Evolutionary conservation across 2,113 vertebrate genomes (phyloP), one percentile per base, ranked within the genome.

Genomic region (Ceratotherium simum): DNA sequence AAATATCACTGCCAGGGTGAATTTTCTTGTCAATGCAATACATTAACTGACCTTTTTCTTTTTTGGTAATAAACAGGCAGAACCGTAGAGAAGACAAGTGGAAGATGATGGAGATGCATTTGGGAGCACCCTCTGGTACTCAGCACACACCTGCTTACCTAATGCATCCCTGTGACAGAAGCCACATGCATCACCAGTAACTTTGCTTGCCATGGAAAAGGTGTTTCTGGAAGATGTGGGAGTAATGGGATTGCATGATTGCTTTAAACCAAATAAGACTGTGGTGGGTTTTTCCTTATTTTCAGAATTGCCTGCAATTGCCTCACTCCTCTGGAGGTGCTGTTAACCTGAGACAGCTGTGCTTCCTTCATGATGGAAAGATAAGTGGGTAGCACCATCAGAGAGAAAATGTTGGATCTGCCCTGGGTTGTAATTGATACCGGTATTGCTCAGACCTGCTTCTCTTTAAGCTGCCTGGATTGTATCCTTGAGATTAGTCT

Each of bases 81-180:
- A 99, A 54, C 94, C 98, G 6, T 99, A 98, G 97, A 76, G 18
- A 78, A 33, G 79, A 97, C 79, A 65, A 67, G 85, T 42, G 9
- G 75, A 97, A 96, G 97, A 95, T 56, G 75, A 48, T 1, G 91
- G 91, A 98, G 98, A 95, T 98, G 97, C 98, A 96, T 97, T 97
- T 92, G 93, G 93, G 97, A 97, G 96, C 97, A 65, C 95, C 96
- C 97, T 56, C 79, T 96, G 90, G 97, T 97, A 96, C 98, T 98
- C 97, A 93, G 97, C 97, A 97, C 95, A 97, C 92, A 97, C 96
- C 96, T 98, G 88, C 98, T 98, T 98, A 96, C 96, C 97, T 97
- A 97, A 98, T 97, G 97, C 98, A 97, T 98, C 98, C 98, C 99
- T 99, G 98, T 98, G 98, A 98, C 94, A 96, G 79, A 94, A 98